Base-by-base conservation (phyloP, 1,140 invertebrate genomes). In the Cotesia glomerata region DNA sequence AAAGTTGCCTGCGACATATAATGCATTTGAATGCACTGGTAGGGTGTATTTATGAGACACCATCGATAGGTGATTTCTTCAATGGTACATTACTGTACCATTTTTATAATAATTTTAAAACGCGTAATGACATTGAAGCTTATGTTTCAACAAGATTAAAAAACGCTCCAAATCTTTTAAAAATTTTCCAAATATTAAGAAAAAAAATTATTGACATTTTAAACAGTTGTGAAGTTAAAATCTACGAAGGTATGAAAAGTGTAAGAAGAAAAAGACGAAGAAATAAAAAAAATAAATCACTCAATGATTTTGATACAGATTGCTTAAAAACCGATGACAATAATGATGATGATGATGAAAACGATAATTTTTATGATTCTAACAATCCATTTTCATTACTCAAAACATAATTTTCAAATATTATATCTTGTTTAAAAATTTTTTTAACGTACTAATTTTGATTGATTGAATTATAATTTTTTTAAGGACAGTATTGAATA, bases 31-130 rank as follows among this genome's bases (percentile, higher is more conserved):
- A 94, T 87, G 83, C 83, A 0, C 77, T 94, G 26, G 85, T 93
- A n/a, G 80, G 86, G 26, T 84, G 82, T 73, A 91, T 91, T 0
- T 91, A 90, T 76, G 74, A 84, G 69, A 80, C 83, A 77, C 87
- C 88, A 45, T 82, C 84, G 49, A 87, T 91, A 79, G 88, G 86
- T 56, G 88, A 90, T 75, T 86, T 91, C 61, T 93, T 88, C 74
- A 92, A 93, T 85, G 93, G 93, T 0, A 92, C 92, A 5, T 91
- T 94, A 79, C 76, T 93, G 3, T 95, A 94, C 77, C 94, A 94
- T 88, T 83, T 93, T 7, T 90, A 89, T 75, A 79, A 84, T 61
- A 89, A 90, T 76, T 85, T 93, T 62, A 87, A 88, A 69, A 86
- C 83, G 65, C 87, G 90, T 11, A 62, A 76, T 1, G 84, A 91